These are phyloP conservation scores for Todus mexicanus DNA, from an alignment of 2,797 vertebrate genomes.

Conservation along the genomic window DNA sequence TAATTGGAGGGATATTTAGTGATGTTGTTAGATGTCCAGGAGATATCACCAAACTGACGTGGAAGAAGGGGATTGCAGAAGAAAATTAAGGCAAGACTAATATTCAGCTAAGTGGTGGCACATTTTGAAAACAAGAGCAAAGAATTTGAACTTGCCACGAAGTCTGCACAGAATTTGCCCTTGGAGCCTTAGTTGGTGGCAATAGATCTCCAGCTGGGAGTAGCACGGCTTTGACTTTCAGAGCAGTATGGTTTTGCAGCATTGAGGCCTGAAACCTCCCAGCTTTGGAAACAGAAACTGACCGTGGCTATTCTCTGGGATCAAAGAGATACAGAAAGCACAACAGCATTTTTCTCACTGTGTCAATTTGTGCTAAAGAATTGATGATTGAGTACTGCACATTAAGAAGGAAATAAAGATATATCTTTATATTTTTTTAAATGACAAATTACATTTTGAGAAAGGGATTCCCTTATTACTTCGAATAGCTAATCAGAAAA, in stretches of 20 bases:
- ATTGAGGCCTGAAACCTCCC: accelerated
- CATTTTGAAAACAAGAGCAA: neutral
- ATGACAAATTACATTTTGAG: neutral
- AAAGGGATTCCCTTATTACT: neutral
- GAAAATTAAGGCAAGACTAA: neutral
- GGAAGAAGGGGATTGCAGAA: neutral
- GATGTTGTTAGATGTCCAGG: neutral
- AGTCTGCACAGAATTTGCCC: neutral
- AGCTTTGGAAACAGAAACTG: neutral
- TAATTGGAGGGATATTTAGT: neutral
- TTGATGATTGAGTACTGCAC: neutral
- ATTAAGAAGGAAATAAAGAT: neutral
- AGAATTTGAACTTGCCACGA: neutral
- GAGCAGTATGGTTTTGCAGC: neutral
- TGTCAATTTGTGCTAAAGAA: neutral
- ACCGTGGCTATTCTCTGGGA: accelerated
- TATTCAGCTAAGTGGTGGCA: neutral
- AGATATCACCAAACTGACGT: neutral
- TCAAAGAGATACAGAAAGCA: neutral
- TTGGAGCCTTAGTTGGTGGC: neutral
- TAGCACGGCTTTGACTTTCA: neutral
- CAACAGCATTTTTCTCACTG: neutral
- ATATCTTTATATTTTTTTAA: neutral
- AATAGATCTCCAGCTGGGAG: neutral
- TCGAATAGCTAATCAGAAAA: neutral